A percentile compares a stretch with the other conserved stretches of the same genome.
These are phyloP conservation scores for Tangara arthus DNA, from an alignment of 2,797 vertebrate species.

Conservation along the genomic window DNA sequence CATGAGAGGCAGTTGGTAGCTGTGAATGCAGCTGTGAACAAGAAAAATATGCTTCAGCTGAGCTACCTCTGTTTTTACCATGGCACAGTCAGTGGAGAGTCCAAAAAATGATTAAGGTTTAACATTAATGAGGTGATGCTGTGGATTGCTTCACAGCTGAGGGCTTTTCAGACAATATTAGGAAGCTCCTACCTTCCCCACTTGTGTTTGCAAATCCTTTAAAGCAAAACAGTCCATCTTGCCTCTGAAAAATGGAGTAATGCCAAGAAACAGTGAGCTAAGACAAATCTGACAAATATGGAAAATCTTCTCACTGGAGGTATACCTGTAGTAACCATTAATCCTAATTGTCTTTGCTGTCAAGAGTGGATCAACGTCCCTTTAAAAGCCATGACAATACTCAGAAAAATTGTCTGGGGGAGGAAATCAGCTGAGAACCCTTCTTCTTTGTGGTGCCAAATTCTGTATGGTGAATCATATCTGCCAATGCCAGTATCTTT, in stretches of 20 bases:
- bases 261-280: not conserved
- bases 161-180: not conserved
- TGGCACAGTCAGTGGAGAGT: not conserved
- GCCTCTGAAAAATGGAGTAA: not conserved
- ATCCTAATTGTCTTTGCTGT: not conserved
- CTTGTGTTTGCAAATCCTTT: not conserved
- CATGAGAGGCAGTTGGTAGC: not conserved
- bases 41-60: not conserved
- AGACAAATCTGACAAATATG: not conserved
- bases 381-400: not conserved
- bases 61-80: not conserved
- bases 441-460: not conserved
- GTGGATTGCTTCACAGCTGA: not conserved
- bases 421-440: not conserved
- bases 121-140: not conserved
- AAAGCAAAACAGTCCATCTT: not conserved
- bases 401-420: not conserved
- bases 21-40: slow-evolving; percentile 1
- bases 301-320: not conserved
- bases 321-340: not conserved
- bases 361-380: not conserved
- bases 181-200: not conserved
- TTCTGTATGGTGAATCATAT: not conserved
- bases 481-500: not conserved
- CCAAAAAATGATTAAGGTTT: not conserved